These are phyloP conservation scores for Cylloceria caligata DNA, from an alignment of 2,888 invertebrate genomes.

Conservation along the genomic window DNA sequence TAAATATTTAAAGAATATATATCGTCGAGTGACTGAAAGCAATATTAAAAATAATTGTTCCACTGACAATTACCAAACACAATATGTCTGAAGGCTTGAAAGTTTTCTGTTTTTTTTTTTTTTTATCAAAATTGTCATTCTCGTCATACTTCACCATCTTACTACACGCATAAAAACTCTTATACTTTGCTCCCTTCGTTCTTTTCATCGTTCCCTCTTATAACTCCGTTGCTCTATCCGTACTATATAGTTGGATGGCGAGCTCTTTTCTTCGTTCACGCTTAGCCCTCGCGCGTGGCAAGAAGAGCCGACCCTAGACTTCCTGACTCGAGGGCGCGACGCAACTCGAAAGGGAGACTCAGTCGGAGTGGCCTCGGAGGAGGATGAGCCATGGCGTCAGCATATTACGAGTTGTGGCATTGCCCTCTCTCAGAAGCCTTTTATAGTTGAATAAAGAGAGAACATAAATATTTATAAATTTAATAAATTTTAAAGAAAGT, in stretches of 20 bases:
- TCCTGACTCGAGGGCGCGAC: slow-evolving; percentile 63
- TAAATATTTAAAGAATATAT: no score
- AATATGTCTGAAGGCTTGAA: slow-evolving; percentile 59
- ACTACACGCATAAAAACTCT: slow-evolving; percentile 29
- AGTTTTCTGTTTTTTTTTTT: slow-evolving; percentile 62
- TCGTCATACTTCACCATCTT: slow-evolving; percentile 29
- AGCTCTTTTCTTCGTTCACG: slow-evolving; percentile 74
- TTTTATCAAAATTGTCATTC: slow-evolving; percentile 21
- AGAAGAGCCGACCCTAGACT: slow-evolving; percentile 63
- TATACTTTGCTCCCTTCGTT: slow-evolving; percentile 58
- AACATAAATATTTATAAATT: neutral
- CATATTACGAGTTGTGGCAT: slow-evolving; percentile 58
- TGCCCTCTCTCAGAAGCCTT: slow-evolving; percentile 23
- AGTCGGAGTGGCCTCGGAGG: slow-evolving; percentile 60
- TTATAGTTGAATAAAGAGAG: slow-evolving; percentile 12
- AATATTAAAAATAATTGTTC: neutral
- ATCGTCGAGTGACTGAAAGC: no score
- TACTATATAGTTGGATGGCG: slow-evolving; percentile 52
- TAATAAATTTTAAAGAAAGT: neutral
- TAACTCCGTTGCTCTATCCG: slow-evolving; percentile 56
- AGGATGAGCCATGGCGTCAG: slow-evolving; percentile 65
- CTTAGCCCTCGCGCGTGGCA: slow-evolving; percentile 72
- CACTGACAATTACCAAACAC: neutral
- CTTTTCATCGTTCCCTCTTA: slow-evolving; percentile 75
- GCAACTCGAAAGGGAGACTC: slow-evolving; percentile 50